Conservation (phyloP, 1,140 invertebrate genomes). For the Leptinotarsa lineolata region DNA sequence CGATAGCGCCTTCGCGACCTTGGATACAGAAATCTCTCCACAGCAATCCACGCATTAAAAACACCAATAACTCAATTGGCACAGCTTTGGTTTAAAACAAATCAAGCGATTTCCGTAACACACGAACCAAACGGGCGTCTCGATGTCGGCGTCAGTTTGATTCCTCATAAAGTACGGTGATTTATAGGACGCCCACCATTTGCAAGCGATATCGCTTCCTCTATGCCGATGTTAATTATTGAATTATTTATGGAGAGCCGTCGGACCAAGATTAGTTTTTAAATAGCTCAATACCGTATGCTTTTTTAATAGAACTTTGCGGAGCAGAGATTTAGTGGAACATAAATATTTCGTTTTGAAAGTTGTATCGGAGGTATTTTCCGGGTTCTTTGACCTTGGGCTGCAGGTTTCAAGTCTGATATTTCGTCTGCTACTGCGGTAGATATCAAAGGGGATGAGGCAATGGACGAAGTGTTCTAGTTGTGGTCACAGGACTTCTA, state of each 20-base stretch:
- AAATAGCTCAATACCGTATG: background rate
- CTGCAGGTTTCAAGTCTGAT: no score
- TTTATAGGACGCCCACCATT: conserved; percentile 15
- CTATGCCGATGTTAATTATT: conserved; percentile 11
- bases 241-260: conserved; percentile 15
- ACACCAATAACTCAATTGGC: background rate
- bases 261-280: background rate
- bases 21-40: background rate
- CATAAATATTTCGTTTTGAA: no score
- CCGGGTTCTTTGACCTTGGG: no score
- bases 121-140: conserved; percentile 4
- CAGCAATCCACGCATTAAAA: background rate
- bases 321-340: no score
- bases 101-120: conserved; percentile 6
- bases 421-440: no score
- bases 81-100: background rate
- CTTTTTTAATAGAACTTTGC: no score
- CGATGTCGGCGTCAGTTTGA: conserved; percentile 14
- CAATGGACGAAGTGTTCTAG: no score
- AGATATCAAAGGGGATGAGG: no score
- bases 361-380: no score
- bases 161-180: conserved; percentile 13
- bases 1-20: background rate
- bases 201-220: background rate
- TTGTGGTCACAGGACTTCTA: no score